A percentile compares a stretch with the other conserved stretches of the same genome.
Conservation (phyloP, 1,140 invertebrate genomes). For the Phymastichus coffea region DNA sequence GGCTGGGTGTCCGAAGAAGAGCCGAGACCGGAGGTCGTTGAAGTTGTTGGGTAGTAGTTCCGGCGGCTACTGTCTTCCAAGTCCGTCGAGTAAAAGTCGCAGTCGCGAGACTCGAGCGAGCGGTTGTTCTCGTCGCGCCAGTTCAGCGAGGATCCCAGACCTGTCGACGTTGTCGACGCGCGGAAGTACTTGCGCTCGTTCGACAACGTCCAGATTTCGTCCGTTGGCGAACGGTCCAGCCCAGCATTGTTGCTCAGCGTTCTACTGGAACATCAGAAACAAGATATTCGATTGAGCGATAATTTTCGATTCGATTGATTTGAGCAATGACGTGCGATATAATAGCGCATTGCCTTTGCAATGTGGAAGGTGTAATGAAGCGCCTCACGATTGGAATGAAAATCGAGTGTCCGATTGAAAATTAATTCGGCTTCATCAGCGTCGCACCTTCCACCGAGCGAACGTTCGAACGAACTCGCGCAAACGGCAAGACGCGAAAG, state of each 20-base stretch:
- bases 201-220: slow-evolving; percentile 46
- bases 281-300: no score
- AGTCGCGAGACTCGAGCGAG: slow-evolving; percentile 42
- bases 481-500: no score
- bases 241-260: slow-evolving; percentile 42
- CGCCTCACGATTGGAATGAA: no score
- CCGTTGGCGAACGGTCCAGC: slow-evolving; percentile 38
- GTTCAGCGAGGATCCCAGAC: slow-evolving; percentile 44
- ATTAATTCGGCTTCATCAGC: no score
- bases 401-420: no score
- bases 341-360: no score
- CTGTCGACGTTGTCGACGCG: slow-evolving; percentile 44
- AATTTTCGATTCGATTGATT: background rate
- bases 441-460: no score
- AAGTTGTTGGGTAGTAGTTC: slow-evolving; percentile 40
- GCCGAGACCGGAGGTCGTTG: slow-evolving; percentile 44
- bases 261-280: no score
- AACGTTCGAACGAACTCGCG: no score
- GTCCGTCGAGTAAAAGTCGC: slow-evolving; percentile 44
- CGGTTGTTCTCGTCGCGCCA: slow-evolving; percentile 43
- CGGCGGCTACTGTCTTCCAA: slow-evolving; percentile 38
- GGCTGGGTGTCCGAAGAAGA: slow-evolving; percentile 45
- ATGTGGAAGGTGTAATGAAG: no score
- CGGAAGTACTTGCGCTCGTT: slow-evolving; percentile 42
- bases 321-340: no score